Evolutionary conservation across 2,113 vertebrate species (phyloP).

Genomic region (Ptyas mucosa): DNA sequence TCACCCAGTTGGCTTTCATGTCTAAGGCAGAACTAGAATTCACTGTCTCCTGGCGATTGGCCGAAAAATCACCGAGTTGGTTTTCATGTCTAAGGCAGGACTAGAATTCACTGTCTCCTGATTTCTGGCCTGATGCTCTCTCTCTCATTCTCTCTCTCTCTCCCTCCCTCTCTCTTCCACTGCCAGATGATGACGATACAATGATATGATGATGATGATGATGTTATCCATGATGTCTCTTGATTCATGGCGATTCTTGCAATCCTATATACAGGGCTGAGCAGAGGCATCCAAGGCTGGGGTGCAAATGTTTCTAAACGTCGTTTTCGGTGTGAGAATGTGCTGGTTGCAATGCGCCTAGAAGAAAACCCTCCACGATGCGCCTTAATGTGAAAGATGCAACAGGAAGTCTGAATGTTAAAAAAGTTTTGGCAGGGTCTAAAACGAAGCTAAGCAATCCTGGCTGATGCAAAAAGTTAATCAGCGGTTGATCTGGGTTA

Average conservation of each 20-base stretch:
- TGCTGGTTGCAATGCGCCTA: rapidly evolving
- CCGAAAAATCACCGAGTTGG: too few species aligned
- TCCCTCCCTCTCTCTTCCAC: too few species aligned
- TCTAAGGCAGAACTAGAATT: too few species aligned
- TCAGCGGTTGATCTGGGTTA: not conserved
- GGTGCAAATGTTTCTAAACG: not conserved
- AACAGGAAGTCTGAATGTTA: not conserved
- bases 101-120: too few species aligned
- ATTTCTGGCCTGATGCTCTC: too few species aligned
- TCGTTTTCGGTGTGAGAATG: not conserved
- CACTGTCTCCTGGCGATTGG: too few species aligned
- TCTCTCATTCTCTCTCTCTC: too few species aligned
- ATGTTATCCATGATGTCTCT: too few species aligned
- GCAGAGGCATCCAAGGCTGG: not conserved
- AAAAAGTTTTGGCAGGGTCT: not conserved
- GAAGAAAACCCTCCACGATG: rapidly evolving
- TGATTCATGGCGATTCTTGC: too few species aligned
- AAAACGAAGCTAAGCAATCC: not conserved
- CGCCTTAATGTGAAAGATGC: rapidly evolving
- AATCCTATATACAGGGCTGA: not conserved
- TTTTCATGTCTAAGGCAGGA: too few species aligned
- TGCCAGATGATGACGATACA: not conserved
- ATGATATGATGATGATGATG: not conserved
- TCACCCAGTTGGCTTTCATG: too few species aligned
- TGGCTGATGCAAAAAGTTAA: not conserved